These are phyloP conservation scores for Plebejus argus DNA, from an alignment of 2,888 invertebrate species.

Conservation along the genomic window DNA sequence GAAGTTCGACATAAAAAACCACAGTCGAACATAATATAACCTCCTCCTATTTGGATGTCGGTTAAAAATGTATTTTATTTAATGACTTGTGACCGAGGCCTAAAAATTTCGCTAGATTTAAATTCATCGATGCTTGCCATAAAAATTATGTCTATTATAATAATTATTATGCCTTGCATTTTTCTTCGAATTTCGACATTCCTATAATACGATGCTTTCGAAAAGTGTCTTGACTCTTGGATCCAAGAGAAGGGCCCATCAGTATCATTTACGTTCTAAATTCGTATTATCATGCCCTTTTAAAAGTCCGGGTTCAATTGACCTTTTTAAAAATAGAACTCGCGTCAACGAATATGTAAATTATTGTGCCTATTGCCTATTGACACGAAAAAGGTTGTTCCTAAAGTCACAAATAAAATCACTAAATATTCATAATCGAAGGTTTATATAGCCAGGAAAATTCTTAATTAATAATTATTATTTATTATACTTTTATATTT, in stretches of 20 bases:
- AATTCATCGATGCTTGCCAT: no score
- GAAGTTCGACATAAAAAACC: no score
- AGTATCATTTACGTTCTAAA: neutral
- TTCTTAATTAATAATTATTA: neutral
- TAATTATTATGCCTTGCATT: no score
- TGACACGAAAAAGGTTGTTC: neutral
- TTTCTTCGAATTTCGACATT: no score
- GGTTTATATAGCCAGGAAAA: neutral
- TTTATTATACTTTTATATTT: no score
- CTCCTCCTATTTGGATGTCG: no score
- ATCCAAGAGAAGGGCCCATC: neutral
- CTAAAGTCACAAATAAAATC: neutral
- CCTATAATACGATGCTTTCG: no score
- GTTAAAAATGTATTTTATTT: no score
- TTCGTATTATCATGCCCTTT: neutral
- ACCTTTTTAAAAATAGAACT: slow-evolving; percentile 9
- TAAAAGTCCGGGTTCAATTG: neutral
- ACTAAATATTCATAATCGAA: neutral
- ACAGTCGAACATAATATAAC: no score
- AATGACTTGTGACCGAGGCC: no score
- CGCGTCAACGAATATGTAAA: neutral
- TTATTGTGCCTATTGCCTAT: neutral
- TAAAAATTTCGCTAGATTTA: no score
- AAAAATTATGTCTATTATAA: no score
- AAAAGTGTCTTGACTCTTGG: neutral